Evolutionary conservation across 2,113 vertebrate genomes (phyloP), one percentile per base, ranked within the genome.

Genomic region (Actenoides lindsayi): DNA sequence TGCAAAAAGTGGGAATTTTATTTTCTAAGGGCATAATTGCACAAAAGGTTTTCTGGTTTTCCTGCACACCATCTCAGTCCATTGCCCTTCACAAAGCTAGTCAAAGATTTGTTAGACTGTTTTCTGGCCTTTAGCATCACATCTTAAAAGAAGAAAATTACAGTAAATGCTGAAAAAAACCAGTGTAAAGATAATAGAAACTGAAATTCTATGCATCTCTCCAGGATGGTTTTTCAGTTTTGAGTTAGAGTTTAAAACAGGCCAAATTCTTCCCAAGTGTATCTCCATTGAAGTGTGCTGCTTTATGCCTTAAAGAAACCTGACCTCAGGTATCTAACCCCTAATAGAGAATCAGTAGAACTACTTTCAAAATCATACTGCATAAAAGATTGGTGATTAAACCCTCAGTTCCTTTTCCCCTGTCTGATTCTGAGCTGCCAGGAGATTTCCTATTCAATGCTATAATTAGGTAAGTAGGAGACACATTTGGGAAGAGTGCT

Each of bases 331-430:
- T 79, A 18, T 53, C 51, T 44, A 68, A 57, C 18, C 19, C 10
- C 59, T 53, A 39, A 30, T 27, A 53, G 10, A 39, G 53, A 71
- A 83, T 70, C 19, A 23, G 46, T 15, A 63, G n/a, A 81, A 25
- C 42, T 84, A 4, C 33, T 92, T 78, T 80, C 37, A 81, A 54
- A 94, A 81, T 84, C n/a, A 2, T 54, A 35, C 33, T 73, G 63
- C 37, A 59, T 42, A 91, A 71, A 4, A 76, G 71, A 30, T 80
- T 88, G 41, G 35, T 93, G 79, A 88, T 89, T 90, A 95, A 96
- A 73, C 20, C 14, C 30, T 71, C 56, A 30, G 33, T 56, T 96
- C 14, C 44, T 89, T 89, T 91, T 73, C 31, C 42, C 28, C 23
- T 86, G 44, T 35, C 35, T 77, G 31, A 67, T 85, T 62, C 60